These are phyloP conservation scores for Sycophila sp. DNA, from an alignment of 1,140 invertebrate species.

Conservation along the genomic window DNA sequence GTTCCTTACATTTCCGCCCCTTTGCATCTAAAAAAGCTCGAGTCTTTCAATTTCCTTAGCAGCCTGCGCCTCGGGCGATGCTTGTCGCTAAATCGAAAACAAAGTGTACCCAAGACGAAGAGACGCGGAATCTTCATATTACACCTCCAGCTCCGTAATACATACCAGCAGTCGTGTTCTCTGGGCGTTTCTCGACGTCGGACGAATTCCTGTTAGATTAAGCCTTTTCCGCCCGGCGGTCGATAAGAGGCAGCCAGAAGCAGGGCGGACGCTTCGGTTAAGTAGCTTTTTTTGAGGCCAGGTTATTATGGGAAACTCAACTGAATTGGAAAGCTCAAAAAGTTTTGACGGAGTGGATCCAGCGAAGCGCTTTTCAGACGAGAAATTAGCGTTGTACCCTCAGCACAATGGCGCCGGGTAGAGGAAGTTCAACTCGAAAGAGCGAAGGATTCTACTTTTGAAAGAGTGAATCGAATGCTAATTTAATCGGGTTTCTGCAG, in stretches of 20 bases:
- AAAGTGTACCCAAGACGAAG: neutral
- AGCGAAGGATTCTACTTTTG: neutral
- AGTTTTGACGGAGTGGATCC: neutral
- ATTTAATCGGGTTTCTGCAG: too few species aligned
- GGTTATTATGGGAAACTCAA: neutral
- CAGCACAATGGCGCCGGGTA: too few species aligned
- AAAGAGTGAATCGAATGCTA: too few species aligned
- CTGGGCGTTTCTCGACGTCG: too few species aligned
- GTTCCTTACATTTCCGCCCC: neutral
- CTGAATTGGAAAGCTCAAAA: neutral
- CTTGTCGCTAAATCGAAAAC: neutral
- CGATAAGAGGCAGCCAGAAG: neutral
- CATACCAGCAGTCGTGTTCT: neutral
- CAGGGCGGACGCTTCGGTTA: neutral
- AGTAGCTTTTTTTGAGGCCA: neutral
- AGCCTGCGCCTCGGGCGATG: neutral
- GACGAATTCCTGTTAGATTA: neutral
- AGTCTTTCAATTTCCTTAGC: conserved; percentile 10
- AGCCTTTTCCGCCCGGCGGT: neutral
- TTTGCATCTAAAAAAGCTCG: conserved; percentile 1
- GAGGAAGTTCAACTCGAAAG: too few species aligned
- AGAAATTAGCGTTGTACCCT: neutral
- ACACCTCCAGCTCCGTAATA: neutral
- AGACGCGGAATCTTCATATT: neutral
- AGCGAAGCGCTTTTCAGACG: neutral